Percentiles rank a stretch among this genome's conserved stretches.
These are phyloP conservation scores for Athetis lepigone DNA, from an alignment of 2,888 invertebrate genomes.

Conservation along the genomic window DNA sequence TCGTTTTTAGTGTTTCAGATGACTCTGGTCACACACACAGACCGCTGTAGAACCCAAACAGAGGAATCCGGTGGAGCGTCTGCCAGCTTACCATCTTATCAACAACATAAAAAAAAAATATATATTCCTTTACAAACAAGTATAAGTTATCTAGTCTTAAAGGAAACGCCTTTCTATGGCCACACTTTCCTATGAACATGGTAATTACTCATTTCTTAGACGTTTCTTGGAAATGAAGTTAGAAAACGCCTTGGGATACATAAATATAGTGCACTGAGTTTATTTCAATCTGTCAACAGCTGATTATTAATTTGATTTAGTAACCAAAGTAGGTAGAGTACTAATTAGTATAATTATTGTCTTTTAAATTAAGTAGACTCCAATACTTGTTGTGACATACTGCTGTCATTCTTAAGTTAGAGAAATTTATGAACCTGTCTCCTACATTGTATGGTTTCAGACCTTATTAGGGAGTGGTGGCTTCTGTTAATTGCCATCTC, in stretches of 20 bases:
- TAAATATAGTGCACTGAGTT: background rate
- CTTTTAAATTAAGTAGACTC: background rate
- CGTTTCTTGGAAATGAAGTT: constrained; percentile 7
- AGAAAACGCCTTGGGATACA: constrained; percentile 15
- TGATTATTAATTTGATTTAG: background rate
- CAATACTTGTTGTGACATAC: background rate
- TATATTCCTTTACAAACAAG: background rate
- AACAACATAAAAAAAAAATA: background rate
- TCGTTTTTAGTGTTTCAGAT: too few relatives aligned
- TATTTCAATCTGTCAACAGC: constrained; percentile 2
- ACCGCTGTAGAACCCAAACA: too few relatives aligned
- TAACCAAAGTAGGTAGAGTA: too few relatives aligned
- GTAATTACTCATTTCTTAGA: constrained; percentile 43
- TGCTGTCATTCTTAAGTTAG: background rate
- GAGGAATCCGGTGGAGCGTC: too few relatives aligned
- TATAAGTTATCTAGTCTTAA: background rate
- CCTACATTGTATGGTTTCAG: too few relatives aligned
- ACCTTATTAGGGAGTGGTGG: background rate
- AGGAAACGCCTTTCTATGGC: constrained; percentile 33
- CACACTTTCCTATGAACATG: constrained; percentile 40
- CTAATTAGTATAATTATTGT: background rate
- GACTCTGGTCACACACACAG: too few relatives aligned
- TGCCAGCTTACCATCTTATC: too few relatives aligned
- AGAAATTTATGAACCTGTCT: too few relatives aligned
- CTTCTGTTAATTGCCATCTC: background rate